Conservation (phyloP, 1,140 invertebrate species). For the Ganaspis sp. region DNA sequence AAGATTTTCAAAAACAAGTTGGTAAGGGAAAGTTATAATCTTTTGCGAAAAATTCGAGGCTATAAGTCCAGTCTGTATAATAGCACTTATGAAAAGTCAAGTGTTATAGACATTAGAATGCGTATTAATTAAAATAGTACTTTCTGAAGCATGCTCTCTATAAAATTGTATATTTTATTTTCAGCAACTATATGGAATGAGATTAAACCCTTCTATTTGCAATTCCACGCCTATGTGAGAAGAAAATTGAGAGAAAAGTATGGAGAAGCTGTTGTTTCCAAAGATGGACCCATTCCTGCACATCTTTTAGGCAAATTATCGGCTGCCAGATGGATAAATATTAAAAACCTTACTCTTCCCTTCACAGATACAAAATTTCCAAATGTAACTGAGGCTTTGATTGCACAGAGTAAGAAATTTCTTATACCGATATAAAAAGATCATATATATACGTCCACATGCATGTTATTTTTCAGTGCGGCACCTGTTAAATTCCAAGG, state of each 20-base stretch:
- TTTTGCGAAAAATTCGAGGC: too few species aligned
- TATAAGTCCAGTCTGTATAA: not conserved
- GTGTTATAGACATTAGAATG: too few species aligned
- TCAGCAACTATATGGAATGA: constrained; percentile 82
- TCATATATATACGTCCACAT: constrained; percentile 49
- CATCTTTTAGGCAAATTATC: constrained; percentile 96
- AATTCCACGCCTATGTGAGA: constrained; percentile 93
- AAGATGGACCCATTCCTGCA: constrained; percentile 89
- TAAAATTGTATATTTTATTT: too few species aligned
- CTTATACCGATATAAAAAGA: constrained; percentile 59
- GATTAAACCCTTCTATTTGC: constrained; percentile 87
- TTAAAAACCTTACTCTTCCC: constrained; percentile 85
- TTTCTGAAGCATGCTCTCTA: too few species aligned
- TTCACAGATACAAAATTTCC: constrained; percentile 84
- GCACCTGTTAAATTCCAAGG: too few species aligned
- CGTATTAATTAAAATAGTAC: too few species aligned
- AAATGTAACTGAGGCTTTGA: constrained; percentile 85
- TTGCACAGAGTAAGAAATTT: constrained; percentile 78
- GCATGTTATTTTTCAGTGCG: too few species aligned
- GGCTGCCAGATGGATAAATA: constrained; percentile 91
- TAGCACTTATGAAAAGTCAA: too few species aligned
- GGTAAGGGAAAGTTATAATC: constrained; percentile 48
- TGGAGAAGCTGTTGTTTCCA: constrained; percentile 81
- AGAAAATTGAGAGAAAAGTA: constrained; percentile 87
- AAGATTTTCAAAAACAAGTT: constrained; percentile 80